Base-by-base conservation (phyloP, 1,140 invertebrate species). In the Drosophila truncata region DNA sequence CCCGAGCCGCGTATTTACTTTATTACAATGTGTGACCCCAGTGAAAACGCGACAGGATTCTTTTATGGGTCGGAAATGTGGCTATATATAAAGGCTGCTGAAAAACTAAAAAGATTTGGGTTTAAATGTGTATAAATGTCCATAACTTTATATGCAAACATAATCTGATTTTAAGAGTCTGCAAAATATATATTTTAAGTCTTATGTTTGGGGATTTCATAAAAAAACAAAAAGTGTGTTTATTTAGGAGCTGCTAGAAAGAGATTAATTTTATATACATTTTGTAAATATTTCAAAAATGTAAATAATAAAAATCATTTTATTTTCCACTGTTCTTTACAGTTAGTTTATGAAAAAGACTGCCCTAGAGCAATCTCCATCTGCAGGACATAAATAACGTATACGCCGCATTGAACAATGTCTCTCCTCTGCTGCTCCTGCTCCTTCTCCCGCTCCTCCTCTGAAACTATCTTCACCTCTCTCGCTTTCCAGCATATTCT, bases 351-450 rank as follows among this genome's bases (percentile, higher is more conserved):
- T 58, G 44, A 76, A 86, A 82, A 82, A 60, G 67, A 41, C 70
- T 74, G 20, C 39, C 47, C 23, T 29, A 39, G 50, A 60, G 41
- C 50, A 57, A 71, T 83, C 80, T 80, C 64, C 76, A 76, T 82
- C 81, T 82, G 80, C 83, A 70, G 73, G 31, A 88, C 84, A 87
- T 87, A 84, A 88, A 87, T 87, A 84, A 87, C 85, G 84, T 79
- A 87, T 87, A 88, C 84, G 84, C 85, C 85, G 85, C 84, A 80
- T 84, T 74, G 84, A 54, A 81, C 61, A 69, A 58, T 50, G 44
- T 35, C 50, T 29, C 10, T 63, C 37, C 39, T 33, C 62, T n/a
- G n/a, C 49, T 44, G 18, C 18, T 46, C 5, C 50, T 10, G 37
- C 6, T 14, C 20, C 5, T 9, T 3, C n/a, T 55, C 4, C 52